Evolutionary conservation across 1,140 invertebrate genomes (phyloP), one percentile per base, ranked within the genome.

Genomic region (Microplitis mediator): DNA sequence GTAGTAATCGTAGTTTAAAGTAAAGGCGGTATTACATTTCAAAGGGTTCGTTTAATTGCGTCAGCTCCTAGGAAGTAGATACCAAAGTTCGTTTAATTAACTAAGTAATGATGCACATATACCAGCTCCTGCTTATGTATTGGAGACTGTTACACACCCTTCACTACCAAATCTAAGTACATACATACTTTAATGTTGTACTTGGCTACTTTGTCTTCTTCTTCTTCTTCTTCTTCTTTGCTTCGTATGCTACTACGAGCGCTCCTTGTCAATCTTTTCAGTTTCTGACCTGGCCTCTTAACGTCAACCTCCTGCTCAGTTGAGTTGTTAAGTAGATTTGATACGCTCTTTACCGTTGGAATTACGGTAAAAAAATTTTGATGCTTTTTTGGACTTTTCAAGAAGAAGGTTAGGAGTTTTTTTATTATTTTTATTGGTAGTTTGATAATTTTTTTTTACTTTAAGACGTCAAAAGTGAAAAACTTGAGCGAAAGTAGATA

Each of bases 41-140:
- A 81, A 80, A 81, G 77, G 76, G 73, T 69, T 75, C 74, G 74
- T 81, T 81, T 79, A 79, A 80, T 79, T 77, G 77, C 76, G 76
- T 52, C 73, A 60, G 68, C 74, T 75, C 70, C 71, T 61, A 73
- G 75, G 50, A 67, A 62, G 58, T 68, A 79, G 77, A 78, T 78
- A 80, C 74, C 74, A 80, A 81, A 81, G 78, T 80, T 81, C 74
- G 74, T 81, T 79, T 80, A 80, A 81, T 81, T 78, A 81, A 79
- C 76, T 75, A 74, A 77, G 76, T 79, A 77, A 79, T 76, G 76
- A 75, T 74, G 16, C 62, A 60, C 67, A 71, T 63, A 34, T 4
- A 39, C 56, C 63, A 3, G 51, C 58, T 69, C 31, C 36, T 54
- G 6, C 8, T 63, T 11, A 0, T 16, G 14, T 35, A 14, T 69